Evolutionary conservation across 2,113 vertebrate genomes (phyloP), one percentile per base, ranked within the genome.

Genomic region (Anguilla japonica): DNA sequence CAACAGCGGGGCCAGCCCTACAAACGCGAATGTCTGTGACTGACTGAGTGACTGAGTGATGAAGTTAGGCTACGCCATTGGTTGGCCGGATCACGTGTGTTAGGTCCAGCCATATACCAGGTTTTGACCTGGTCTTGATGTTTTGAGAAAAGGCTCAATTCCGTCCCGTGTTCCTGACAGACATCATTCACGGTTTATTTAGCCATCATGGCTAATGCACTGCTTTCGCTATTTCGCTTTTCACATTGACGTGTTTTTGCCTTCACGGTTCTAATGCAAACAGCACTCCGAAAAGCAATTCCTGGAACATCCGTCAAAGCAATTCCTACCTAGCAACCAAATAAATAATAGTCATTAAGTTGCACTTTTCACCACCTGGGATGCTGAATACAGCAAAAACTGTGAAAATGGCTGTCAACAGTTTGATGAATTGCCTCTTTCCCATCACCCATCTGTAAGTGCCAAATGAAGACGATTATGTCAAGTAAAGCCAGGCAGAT

Each of bases 311-410:
- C 50, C 50, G 50, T 85, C 82, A 90, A 90, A 90, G 89, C 86
- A 67, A 86, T 83, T 87, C 56, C 79, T 80, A 91, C 95, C 92
- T 92, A 93, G 95, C 94, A 95, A 95, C 95, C 87, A 88, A 82
- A 67, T 11, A 83, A 92, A 92, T 87, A 87, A 85, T 83, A 82
- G 90, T 41, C 63, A 81, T 82, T 91, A 87, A 92, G 85, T 87
- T 84, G 29, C 41, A 81, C 53, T 88, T 85, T 87, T 41, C 82
- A 87, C 87, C 90, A 87, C 88, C 89, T 83, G 86, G 87, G 86
- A 29, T 82, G 86, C 82, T 39, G 80, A 86, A 83, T 50, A 83
- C 83, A 29, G 60, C 14, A 39, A 41, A 83, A 56, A 40, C 18
- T 6, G 63, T 22, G 63, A 83, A 43, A 43, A 75, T 50, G 81